Percentiles rank a stretch among this genome's conserved stretches.
These are phyloP conservation scores for Hemicrepidius hirtus DNA, from an alignment of 2,888 invertebrate genomes.

Conservation along the genomic window DNA sequence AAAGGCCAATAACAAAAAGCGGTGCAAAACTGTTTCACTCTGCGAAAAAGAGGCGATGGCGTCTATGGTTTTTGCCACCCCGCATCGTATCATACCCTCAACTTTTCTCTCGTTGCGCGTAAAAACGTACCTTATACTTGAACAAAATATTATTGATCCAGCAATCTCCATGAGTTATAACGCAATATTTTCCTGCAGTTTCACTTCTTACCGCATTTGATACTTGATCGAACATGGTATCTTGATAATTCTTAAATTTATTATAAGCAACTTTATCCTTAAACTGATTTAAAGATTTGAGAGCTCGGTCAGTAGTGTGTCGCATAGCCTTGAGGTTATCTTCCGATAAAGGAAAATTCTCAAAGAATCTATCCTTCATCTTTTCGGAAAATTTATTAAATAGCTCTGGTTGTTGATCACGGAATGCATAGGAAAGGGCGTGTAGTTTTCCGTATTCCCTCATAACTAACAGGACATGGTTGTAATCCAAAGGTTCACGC, in stretches of 20 bases:
- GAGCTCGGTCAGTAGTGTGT: too few relatives aligned
- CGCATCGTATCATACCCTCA: conserved; percentile 57
- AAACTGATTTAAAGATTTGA: too few relatives aligned
- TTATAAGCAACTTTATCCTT: too few relatives aligned
- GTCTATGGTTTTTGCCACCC: conserved; percentile 60
- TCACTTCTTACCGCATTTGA: background rate
- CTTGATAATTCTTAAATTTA: too few relatives aligned
- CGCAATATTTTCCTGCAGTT: too few relatives aligned
- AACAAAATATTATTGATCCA: too few relatives aligned
- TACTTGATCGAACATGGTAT: conserved; percentile 35
- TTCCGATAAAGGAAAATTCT: background rate
- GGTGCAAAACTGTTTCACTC: too few relatives aligned
- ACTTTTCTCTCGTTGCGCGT: too few relatives aligned
- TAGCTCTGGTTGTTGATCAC: conserved; percentile 56
- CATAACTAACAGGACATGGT: conserved; percentile 60
- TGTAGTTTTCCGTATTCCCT: conserved; percentile 62
- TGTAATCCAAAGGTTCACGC: conserved; percentile 57
- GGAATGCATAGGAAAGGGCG: conserved; percentile 61
- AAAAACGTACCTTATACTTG: conserved; percentile 45
- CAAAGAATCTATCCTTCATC: conserved; percentile 48
- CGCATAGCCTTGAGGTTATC: conserved; percentile 39
- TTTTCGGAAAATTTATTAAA: conserved; percentile 54
- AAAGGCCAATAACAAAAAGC: too few relatives aligned
- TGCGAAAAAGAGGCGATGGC: conserved; percentile 47
- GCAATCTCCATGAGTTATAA: too few relatives aligned